These are phyloP conservation scores for Epinephelus fuscoguttatus DNA, from an alignment of 2,113 vertebrate genomes.

Conservation along the genomic window DNA sequence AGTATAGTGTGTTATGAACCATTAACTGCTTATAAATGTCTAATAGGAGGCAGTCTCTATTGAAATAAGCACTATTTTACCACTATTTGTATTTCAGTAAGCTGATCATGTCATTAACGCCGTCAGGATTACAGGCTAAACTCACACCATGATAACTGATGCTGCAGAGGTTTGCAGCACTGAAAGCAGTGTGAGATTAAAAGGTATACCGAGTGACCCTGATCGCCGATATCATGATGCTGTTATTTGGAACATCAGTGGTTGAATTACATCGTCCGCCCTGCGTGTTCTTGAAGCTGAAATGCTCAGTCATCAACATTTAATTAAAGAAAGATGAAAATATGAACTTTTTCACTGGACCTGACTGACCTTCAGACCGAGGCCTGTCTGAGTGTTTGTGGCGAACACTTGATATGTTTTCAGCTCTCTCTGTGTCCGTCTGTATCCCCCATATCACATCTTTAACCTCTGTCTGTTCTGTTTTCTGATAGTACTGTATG, in stretches of 20 bases:
- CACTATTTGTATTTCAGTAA: background rate
- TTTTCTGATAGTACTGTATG: background rate
- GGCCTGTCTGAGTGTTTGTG: constrained; percentile 3
- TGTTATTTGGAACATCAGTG: background rate
- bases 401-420: constrained; percentile 10
- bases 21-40: background rate
- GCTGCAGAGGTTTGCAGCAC: background rate
- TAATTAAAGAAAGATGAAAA: background rate
- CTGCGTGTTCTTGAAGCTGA: background rate
- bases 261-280: background rate
- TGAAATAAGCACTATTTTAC: background rate
- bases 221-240: background rate
- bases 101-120: background rate
- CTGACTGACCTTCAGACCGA: background rate
- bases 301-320: background rate
- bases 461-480: background rate
- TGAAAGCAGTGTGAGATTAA: background rate
- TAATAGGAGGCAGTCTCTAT: background rate
- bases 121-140: background rate
- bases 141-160: background rate
- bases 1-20: background rate
- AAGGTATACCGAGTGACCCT: background rate
- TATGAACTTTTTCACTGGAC: background rate
- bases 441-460: background rate
- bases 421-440: background rate